phyloP scores from a whole-genome alignment of 2,797 vertebrate species.

The Anas acuta region DNA sequence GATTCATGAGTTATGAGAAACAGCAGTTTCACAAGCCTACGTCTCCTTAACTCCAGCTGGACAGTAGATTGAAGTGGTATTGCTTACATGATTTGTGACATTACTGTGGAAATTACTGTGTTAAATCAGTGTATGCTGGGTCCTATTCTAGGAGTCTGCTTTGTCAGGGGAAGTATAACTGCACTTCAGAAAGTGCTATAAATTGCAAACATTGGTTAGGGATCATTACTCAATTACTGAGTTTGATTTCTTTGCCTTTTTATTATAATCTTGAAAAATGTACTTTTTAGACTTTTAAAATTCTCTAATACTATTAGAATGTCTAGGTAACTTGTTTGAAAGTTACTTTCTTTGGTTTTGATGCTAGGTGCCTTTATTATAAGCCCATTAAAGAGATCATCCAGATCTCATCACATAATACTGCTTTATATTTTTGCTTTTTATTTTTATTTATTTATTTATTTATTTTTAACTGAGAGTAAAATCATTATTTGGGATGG shows the following conservation, averaged over 20 bases:
- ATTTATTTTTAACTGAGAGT: neutral
- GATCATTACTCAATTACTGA: neutral
- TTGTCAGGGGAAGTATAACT: neutral
- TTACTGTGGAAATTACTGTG: neutral
- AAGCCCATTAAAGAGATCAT: neutral
- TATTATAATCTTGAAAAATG: neutral
- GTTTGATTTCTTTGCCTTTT: neutral
- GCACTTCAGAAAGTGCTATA: neutral
- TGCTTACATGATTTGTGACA: neutral
- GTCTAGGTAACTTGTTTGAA: neutral
- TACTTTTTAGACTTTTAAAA: neutral
- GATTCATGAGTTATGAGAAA: neutral
- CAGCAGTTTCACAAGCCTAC: neutral
- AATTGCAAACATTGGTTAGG: neutral
- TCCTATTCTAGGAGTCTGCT: neutral
- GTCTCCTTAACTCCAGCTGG: neutral
- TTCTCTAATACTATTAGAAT: neutral
- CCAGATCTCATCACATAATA: rapidly evolving
- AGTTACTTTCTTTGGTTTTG: neutral
- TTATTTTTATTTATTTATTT: too few species aligned
- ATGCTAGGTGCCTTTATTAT: neutral
- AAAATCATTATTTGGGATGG: neutral
- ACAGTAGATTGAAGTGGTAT: neutral
- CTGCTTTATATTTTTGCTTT: neutral
- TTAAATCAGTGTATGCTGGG: neutral